These are phyloP conservation scores for Coenonympha arcania DNA, from an alignment of 2,888 invertebrate species.

Conservation along the genomic window DNA sequence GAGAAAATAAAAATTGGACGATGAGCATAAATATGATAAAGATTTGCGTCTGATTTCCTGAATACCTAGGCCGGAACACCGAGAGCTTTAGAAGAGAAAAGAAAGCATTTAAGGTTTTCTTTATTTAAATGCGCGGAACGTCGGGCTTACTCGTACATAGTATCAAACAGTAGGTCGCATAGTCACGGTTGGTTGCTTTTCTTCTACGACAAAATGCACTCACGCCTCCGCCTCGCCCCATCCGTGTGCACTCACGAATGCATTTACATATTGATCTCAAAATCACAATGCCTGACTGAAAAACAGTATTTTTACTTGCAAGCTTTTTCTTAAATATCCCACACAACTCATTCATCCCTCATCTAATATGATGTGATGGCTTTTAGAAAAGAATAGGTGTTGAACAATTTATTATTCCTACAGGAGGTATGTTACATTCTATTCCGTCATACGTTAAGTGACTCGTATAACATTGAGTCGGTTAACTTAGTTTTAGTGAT, in stretches of 20 bases:
- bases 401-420: too few species aligned
- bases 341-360: too few species aligned
- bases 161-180: slow-evolving; percentile 16
- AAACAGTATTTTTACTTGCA: not conserved
- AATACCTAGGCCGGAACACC: not conserved
- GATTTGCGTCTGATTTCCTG: not conserved
- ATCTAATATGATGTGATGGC: too few species aligned
- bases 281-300: slow-evolving; percentile 52
- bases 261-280: slow-evolving; percentile 55
- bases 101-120: not conserved
- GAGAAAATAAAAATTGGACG: not conserved
- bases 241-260: slow-evolving; percentile 51
- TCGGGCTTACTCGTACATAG: not conserved
- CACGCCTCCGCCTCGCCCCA: slow-evolving; percentile 41
- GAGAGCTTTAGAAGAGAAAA: not conserved
- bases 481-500: slow-evolving; percentile 2
- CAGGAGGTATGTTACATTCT: too few species aligned
- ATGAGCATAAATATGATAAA: too few species aligned
- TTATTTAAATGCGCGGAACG: slow-evolving; percentile 6
- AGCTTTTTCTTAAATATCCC: too few species aligned
- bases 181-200: slow-evolving; percentile 30
- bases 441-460: too few species aligned
- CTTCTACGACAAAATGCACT: slow-evolving; percentile 66
- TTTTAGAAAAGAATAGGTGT: too few species aligned
- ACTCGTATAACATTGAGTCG: not conserved